Percentiles rank a stretch among this genome's conserved stretches.
These are phyloP conservation scores for Cisticola juncidis DNA, from an alignment of 2,113 vertebrate species.

Conservation along the genomic window DNA sequence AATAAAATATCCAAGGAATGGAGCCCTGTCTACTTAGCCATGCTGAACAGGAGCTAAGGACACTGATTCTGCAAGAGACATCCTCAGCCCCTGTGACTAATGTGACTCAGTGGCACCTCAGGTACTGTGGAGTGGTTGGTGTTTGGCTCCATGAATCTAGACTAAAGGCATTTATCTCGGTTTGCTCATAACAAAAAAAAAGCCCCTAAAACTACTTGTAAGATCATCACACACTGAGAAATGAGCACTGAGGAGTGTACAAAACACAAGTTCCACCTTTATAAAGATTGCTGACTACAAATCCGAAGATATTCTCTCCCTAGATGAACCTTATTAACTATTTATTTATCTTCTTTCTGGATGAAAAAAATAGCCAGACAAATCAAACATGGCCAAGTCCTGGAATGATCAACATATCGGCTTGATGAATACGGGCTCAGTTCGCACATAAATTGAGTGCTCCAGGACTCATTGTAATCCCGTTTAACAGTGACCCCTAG, in stretches of 20 bases:
- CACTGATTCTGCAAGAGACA: neutral
- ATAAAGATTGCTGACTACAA: neutral
- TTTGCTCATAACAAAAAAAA: neutral
- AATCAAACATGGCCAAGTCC: neutral
- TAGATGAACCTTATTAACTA: neutral
- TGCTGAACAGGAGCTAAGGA: neutral
- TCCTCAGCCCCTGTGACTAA: neutral
- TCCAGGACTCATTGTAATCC: neutral
- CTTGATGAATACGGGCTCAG: neutral
- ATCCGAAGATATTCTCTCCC: neutral
- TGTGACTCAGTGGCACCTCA: neutral
- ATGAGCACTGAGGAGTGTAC: neutral
- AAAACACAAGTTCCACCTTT: neutral
- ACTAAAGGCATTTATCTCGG: neutral
- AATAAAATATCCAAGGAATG: neutral
- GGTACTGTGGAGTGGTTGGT: neutral
- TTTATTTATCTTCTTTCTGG: neutral
- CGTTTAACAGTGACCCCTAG: slow-evolving; percentile 27
- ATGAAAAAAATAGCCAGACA: neutral
- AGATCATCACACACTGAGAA: neutral
- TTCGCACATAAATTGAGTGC: neutral
- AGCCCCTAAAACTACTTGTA: neutral
- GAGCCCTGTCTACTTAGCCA: neutral
- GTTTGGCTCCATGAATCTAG: neutral
- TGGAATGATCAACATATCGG: fast-evolving